These are phyloP conservation scores for Lasioglossum oenotherae DNA, from an alignment of 2,888 invertebrate genomes.

Conservation along the genomic window DNA sequence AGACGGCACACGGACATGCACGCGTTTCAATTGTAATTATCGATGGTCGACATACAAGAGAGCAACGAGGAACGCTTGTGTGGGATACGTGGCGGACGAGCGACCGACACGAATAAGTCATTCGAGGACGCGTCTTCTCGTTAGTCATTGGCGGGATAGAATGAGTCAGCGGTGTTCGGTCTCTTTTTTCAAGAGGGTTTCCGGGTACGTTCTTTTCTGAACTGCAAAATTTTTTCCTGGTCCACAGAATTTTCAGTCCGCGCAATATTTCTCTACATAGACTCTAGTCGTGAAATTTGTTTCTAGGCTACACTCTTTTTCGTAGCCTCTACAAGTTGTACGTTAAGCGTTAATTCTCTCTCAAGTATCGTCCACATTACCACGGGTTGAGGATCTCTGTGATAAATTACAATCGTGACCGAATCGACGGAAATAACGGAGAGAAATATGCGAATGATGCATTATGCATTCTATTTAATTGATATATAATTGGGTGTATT, in stretches of 20 bases:
- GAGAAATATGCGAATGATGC: background rate
- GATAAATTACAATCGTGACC: background rate
- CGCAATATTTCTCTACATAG: background rate
- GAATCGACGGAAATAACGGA: constrained; percentile 10
- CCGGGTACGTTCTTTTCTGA: background rate
- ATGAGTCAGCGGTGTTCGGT: background rate
- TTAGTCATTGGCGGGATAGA: background rate
- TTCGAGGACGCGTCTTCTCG: background rate
- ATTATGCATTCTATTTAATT: background rate
- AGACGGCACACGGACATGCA: constrained; percentile 35
- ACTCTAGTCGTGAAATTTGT: background rate
- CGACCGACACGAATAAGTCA: background rate
- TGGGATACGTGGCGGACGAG: background rate
- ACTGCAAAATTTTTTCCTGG: background rate
- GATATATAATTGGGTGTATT: background rate
- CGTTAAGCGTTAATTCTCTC: background rate
- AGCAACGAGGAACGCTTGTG: background rate
- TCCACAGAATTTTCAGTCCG: background rate
- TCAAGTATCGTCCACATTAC: background rate
- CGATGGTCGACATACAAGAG: constrained; percentile 4
- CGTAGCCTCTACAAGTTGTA: background rate
- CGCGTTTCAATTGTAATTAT: constrained; percentile 52
- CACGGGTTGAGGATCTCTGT: background rate
- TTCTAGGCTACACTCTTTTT: background rate
- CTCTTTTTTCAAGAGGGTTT: background rate